A percentile compares a stretch with the other conserved stretches of the same genome.
Evolutionary conservation across 2,113 vertebrate genomes (phyloP).

Genomic region (Fregata magnificens): DNA sequence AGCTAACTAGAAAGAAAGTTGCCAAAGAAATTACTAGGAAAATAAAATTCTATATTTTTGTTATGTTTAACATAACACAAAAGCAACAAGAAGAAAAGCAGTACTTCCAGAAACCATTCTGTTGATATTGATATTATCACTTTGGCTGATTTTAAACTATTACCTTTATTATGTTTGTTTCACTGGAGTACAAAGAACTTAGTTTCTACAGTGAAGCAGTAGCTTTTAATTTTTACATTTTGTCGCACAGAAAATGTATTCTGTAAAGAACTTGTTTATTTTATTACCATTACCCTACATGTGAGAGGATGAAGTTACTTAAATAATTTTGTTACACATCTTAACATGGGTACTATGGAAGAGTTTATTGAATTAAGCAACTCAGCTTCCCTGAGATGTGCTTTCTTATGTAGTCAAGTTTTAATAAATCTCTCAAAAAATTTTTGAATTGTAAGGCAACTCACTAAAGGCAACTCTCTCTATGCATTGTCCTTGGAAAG

Average conservation of each 20-base stretch:
- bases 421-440: neutral
- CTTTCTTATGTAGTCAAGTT: neutral
- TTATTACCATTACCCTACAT: neutral
- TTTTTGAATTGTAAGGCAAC: neutral
- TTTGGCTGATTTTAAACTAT: neutral
- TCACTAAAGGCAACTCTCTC: neutral
- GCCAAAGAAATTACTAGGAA: neutral
- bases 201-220: neutral
- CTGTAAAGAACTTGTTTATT: neutral
- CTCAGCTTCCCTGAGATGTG: neutral
- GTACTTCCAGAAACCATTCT: neutral
- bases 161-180: neutral
- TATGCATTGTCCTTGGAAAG: neutral
- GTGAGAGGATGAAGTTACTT: neutral
- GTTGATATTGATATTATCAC: neutral
- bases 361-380: neutral
- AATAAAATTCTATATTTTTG: neutral
- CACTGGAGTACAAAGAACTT: neutral
- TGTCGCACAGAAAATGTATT: neutral
- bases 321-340: neutral
- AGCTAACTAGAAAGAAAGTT: neutral
- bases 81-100: neutral
- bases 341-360: neutral
- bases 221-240: neutral
- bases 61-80: neutral